Evolutionary conservation across 2,888 invertebrate species (phyloP).

Genomic region (Phyllotreta cruciferae): DNA sequence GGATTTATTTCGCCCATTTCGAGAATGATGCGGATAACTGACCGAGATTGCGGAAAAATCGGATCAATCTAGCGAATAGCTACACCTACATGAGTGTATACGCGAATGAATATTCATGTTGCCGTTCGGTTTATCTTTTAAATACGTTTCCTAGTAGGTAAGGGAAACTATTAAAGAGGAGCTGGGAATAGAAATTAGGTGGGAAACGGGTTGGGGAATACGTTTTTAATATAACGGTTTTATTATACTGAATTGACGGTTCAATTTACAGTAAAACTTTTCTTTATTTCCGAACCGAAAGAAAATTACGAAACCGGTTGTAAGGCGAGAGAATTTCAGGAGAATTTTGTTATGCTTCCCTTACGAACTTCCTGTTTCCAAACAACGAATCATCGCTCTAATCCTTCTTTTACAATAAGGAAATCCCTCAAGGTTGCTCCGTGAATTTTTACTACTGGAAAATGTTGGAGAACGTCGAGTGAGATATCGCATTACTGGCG

Average conservation of each 20-base stretch:
- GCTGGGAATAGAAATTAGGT: too few species aligned
- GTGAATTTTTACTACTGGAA: slow-evolving; percentile 14
- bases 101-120: too few species aligned
- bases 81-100: too few species aligned
- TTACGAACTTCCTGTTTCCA: slow-evolving; percentile 19
- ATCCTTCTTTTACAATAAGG: slow-evolving; percentile 21
- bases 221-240: neutral
- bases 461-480: neutral
- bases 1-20: slow-evolving; percentile 23
- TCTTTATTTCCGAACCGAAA: slow-evolving; percentile 5
- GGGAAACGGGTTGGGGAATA: too few species aligned
- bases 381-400: slow-evolving; percentile 18
- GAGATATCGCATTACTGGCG: slow-evolving; percentile 10
- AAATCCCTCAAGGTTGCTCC: slow-evolving; percentile 17
- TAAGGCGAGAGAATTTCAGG: slow-evolving; percentile 1
- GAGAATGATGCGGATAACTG: neutral
- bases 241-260: slow-evolving; percentile 5
- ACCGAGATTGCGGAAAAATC: neutral
- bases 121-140: too few species aligned
- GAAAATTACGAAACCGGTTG: slow-evolving; percentile 7
- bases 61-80: too few species aligned
- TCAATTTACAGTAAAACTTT: slow-evolving; percentile 13
- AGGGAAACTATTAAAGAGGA: too few species aligned
- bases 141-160: too few species aligned
- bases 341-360: slow-evolving; percentile 1